Percentiles rank a stretch among this genome's conserved stretches.
These are phyloP conservation scores for Pipistrellus nathusii DNA, from an alignment of 2,797 vertebrate genomes.

Conservation along the genomic window DNA sequence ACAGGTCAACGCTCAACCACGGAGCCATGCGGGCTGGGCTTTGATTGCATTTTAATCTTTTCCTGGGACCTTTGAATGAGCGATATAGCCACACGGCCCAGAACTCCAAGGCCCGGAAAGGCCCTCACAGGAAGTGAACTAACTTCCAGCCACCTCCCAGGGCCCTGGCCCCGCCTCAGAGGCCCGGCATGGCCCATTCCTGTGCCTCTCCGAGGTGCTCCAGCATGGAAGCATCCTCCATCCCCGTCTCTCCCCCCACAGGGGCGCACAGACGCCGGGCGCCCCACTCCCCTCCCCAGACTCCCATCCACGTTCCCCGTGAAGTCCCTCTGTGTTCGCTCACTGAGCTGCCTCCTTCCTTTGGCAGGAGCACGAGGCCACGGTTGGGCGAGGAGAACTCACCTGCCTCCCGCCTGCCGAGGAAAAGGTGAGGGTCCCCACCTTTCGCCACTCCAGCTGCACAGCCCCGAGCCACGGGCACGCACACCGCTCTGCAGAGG, in stretches of 20 bases:
- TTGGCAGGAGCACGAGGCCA: too few species aligned
- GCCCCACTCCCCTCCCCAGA: rapidly evolving
- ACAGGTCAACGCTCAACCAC: too few species aligned
- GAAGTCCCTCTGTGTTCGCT: background rate
- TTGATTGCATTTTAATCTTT: background rate
- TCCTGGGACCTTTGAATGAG: background rate
- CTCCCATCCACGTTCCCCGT: background rate
- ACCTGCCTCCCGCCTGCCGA: background rate
- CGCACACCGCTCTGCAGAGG: rapidly evolving
- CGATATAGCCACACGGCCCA: background rate
- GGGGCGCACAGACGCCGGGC: background rate
- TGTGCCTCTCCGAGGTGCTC: background rate
- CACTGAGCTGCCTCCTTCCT: background rate
- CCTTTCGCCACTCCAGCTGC: background rate
- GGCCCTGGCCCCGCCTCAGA: background rate
- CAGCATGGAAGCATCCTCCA: background rate
- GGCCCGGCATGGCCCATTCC: background rate
- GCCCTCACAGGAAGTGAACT: background rate
- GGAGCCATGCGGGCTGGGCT: background rate
- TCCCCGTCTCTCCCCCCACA: background rate
- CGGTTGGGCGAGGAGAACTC: too few species aligned
- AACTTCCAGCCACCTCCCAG: background rate
- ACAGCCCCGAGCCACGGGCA: rapidly evolving
- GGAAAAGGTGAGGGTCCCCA: background rate
- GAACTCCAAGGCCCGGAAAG: background rate